Base-by-base conservation (phyloP, 37 sponge, comb jelly and placozoan genomes). In the Amphimedon queenslandica region DNA sequence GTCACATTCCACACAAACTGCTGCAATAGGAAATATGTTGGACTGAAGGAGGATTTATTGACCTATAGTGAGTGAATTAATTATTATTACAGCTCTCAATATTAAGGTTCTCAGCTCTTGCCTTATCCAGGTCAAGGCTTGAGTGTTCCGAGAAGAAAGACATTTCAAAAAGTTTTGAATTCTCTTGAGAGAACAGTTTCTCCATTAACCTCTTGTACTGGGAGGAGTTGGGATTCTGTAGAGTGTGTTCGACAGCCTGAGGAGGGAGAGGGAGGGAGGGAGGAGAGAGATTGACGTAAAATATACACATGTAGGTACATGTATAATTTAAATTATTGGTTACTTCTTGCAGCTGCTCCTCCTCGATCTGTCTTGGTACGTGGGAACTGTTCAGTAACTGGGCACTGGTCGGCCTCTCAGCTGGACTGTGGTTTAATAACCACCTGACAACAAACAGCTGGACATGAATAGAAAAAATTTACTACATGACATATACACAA, bases 361-460 rank as follows among this genome's bases (percentile, higher is more conserved):
- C 96, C 40, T 86, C 96, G 79, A 96, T 82, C 51, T 92, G 89
- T 13, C 70, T 71, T 29, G 96, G 96, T 3, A 96, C 74, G n/a
- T 76, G 75, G 20, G 78, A 72, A 73, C 81, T 88, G 42, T 78
- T 79, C 16, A 92, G 81, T 37, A 96, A 77, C 40, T 92, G 84
- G 37, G 83, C 77, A 35, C 93, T 82, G 11, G 87, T 60, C 1
- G 96, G 96, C 4, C 96, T 77, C 55, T 83, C 77, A 18, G 79
- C 67, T 39, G 93, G 90, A 37, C 83, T 80, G 73, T 94, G 94
- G 29, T 72, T 72, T 25, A 94, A 60, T 58, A 94, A 51, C 75
- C 71, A 65, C 1, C 70, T 37, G 35, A 92, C 84, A 42, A 92
- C 69, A 37, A 58, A 30, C 0, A 67, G 63, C 88, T 92, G 72